These are phyloP conservation scores for Microchirus variegatus DNA, from an alignment of 2,797 vertebrate genomes.

Conservation along the genomic window DNA sequence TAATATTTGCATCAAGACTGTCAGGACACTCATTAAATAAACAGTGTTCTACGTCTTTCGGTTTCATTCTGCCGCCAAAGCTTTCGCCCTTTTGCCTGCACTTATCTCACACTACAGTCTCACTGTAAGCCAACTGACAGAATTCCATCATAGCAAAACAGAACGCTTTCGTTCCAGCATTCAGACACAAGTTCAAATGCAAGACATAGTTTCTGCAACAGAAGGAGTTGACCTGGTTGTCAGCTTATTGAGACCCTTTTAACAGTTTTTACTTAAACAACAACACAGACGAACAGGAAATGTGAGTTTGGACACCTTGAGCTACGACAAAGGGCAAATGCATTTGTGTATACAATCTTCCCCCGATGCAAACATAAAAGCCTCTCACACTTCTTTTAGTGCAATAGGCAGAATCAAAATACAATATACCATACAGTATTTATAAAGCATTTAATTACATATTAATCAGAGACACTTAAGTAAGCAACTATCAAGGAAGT, in stretches of 20 bases:
- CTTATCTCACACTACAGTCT: background rate
- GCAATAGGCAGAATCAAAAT: background rate
- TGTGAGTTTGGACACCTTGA: constrained; percentile 3
- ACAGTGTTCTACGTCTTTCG: background rate
- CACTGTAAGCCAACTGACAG: background rate
- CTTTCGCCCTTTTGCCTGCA: background rate
- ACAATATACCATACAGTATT: background rate
- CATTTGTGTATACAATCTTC: background rate
- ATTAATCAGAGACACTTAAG: background rate
- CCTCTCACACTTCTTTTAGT: constrained; percentile 9
- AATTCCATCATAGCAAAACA: background rate
- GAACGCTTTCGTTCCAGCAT: background rate
- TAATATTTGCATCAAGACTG: background rate
- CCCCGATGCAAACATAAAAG: background rate
- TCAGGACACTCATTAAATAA: background rate
- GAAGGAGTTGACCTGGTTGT: background rate
- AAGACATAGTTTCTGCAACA: background rate
- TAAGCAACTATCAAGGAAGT: background rate
- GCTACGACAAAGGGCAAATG: background rate
- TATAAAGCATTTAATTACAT: constrained; percentile 2
- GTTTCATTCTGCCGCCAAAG: background rate
- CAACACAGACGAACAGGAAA: constrained; percentile 7
- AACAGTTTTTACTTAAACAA: background rate
- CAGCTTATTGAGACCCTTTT: background rate
- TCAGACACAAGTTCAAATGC: background rate